Base-by-base conservation (phyloP, 1,140 invertebrate genomes). In the Drosophila gunungcola region DNA sequence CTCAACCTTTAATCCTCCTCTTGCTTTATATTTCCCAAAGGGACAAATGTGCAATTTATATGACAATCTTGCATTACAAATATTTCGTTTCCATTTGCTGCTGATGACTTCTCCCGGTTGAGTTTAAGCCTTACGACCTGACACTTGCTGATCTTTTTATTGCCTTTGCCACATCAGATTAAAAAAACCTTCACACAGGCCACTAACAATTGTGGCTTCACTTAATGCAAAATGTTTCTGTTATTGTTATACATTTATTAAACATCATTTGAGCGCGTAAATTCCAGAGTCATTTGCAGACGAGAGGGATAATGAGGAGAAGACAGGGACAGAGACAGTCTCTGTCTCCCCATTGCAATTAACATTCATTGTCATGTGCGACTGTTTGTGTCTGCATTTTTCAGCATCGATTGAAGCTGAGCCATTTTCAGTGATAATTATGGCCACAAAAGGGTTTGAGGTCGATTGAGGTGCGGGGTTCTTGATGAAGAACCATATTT, bases 321-420 rank as follows among this genome's bases (percentile, higher is more conserved):
- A 29, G 56, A 58, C 39, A 49, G n/a, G 7, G 34, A 48, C 46
- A 64, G 38, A 32, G 29, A 21, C 16, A 21, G 16, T 1, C 16
- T 21, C 16, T 21, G 16, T 43, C 38, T 58, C 56, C 57, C 49
- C 54, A 73, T 74, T 78, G 78, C 85, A 88, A 88, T 88, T 88
- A 88, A 88, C 86, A 88, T 88, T 88, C 84, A 88, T 88, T 88
- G 84, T 88, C 88, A 78, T 88, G 56, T 84, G 84, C 75, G 68
- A 78, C 77, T 83, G 78, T 88, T 88, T 80, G 61, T 42, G 36
- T 49, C 43, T 52, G 48, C 41, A 49, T 55, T 60, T 65, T 58
- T 48, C 34, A 38, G 16, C 64, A 72, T 72, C 68, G 68, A 72
- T 72, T 63, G 51, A 27, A 21, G 41, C 58, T 52, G 48, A 72